phyloP scores from a whole-genome alignment of 2,888 invertebrate species.

The Drosophila putrida region DNA sequence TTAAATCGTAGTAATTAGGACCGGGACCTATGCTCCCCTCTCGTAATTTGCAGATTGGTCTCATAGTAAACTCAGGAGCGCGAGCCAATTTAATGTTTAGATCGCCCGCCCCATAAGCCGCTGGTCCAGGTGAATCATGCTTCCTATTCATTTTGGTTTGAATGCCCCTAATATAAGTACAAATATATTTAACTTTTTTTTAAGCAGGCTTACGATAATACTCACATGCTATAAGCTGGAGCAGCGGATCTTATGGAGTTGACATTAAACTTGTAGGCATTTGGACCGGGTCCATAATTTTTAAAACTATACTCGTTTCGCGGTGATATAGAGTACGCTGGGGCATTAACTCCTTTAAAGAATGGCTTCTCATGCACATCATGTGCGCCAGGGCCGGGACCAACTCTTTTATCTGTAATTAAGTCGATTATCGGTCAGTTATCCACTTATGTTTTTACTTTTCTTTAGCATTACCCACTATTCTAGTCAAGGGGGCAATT shows the following conservation, averaged over 20 bases:
- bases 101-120: constrained; percentile 78
- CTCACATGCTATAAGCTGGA: constrained; percentile 83
- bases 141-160: constrained; percentile 41
- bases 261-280: constrained; percentile 75
- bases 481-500: constrained; percentile 84
- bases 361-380: constrained; percentile 72
- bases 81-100: constrained; percentile 62
- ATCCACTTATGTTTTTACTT: no score
- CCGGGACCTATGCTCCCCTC: constrained; percentile 70
- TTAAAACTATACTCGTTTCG: constrained; percentile 72
- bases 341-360: constrained; percentile 74
- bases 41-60: constrained; percentile 38
- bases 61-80: constrained; percentile 79
- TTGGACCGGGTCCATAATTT: constrained; percentile 79
- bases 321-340: constrained; percentile 87
- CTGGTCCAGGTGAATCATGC: constrained; percentile 82
- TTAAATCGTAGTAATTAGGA: constrained; percentile 80
- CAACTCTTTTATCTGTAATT: constrained; percentile 67
- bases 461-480: constrained; percentile 48
- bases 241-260: constrained; percentile 65
- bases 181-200: background rate
- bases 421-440: background rate
- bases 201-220: constrained; percentile 1
- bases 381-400: constrained; percentile 84
- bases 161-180: constrained; percentile 68